Conservation (phyloP, 2,888 invertebrate genomes). For the Phytoseiulus persimilis region DNA sequence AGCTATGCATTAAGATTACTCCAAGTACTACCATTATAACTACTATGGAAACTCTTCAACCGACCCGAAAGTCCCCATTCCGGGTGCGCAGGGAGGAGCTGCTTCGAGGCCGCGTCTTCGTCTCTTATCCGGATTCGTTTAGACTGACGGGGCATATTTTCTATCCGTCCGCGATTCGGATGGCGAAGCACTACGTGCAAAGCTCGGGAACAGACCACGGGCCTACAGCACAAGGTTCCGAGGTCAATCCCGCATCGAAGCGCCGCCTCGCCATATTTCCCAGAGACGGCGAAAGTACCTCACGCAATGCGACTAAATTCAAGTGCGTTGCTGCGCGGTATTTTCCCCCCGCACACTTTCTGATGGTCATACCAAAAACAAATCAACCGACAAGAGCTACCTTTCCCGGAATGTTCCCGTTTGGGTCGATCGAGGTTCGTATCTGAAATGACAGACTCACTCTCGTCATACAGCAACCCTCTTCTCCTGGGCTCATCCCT, state of each 20-base stretch:
- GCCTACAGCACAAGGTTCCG: background rate
- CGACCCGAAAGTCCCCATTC: background rate
- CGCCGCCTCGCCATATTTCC: background rate
- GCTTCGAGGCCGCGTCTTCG: background rate
- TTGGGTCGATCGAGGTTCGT: too few species aligned
- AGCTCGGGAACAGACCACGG: background rate
- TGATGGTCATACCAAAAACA: background rate
- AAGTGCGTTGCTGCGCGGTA: background rate
- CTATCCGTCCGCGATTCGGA: background rate
- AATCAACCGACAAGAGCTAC: background rate
- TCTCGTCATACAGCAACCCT: too few species aligned
- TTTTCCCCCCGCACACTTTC: background rate
- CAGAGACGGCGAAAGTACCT: background rate
- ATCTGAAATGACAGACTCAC: too few species aligned
- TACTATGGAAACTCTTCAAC: background rate
- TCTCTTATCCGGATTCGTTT: background rate
- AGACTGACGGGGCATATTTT: background rate
- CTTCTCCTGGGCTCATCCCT: too few species aligned
- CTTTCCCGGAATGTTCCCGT: background rate
- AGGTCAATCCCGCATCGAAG: background rate
- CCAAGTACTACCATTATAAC: background rate
- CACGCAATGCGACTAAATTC: too few species aligned
- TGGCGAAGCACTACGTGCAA: background rate
- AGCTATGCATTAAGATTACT: slow-evolving; percentile 28
- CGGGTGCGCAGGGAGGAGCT: background rate